These are phyloP conservation scores for Drosophila greeni DNA, from an alignment of 2,888 invertebrate species.

Conservation along the genomic window DNA sequence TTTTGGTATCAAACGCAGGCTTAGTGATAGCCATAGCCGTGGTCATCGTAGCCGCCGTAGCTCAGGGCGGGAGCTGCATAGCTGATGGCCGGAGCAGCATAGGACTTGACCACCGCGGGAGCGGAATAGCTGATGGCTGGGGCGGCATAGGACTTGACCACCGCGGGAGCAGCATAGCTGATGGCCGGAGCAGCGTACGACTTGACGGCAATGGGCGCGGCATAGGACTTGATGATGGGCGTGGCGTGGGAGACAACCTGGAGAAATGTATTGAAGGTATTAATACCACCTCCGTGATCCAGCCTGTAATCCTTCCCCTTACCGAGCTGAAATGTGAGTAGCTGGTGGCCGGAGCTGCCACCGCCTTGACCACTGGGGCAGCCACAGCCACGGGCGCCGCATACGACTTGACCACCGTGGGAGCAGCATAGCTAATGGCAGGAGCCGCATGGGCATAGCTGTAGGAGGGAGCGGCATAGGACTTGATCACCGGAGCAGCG, in stretches of 20 bases:
- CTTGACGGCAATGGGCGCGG: constrained; percentile 59
- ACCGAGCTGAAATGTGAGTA: constrained; percentile 81
- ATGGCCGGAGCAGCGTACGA: constrained; percentile 66
- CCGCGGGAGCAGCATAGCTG: constrained; percentile 55
- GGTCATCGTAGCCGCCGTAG: constrained; percentile 53
- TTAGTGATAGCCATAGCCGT: constrained; percentile 65
- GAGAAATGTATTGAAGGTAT: neutral
- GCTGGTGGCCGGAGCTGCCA: constrained; percentile 80
- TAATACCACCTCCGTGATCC: neutral
- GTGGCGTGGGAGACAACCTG: constrained; percentile 61
- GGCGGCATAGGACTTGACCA: constrained; percentile 61
- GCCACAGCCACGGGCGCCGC: constrained; percentile 55
- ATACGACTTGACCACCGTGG: constrained; percentile 53
- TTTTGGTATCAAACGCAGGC: constrained; percentile 4
- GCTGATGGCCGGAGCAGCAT: constrained; percentile 61
- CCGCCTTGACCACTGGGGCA: constrained; percentile 51
- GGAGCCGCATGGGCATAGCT: constrained; percentile 63
- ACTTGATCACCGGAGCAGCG: constrained; percentile 50
- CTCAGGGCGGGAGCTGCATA: constrained; percentile 66
- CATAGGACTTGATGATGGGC: constrained; percentile 52
- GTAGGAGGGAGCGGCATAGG: constrained; percentile 63
- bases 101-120: constrained; percentile 52
- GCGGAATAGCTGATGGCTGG: constrained; percentile 69
- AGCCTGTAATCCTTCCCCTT: constrained; percentile 27
- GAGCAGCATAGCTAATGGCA: constrained; percentile 66